Base-by-base conservation (phyloP, 2,888 invertebrate species). In the Agonopterix alstromeriana region DNA sequence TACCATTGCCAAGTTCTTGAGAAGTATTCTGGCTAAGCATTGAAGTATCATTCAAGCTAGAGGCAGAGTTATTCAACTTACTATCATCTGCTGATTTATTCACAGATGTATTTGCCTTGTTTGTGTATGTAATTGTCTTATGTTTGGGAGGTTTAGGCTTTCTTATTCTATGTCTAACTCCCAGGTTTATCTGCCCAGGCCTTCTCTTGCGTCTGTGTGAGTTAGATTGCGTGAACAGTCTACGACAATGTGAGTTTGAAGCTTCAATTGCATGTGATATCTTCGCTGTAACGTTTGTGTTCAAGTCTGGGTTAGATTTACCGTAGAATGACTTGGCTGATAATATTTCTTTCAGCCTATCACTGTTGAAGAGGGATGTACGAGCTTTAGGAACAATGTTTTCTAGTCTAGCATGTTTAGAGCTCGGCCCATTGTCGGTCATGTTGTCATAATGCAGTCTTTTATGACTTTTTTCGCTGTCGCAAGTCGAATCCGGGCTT, bases 101-200 rank as follows among this genome's bases (percentile, higher is more conserved):
- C 7, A 27, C 27, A 2, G 63, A 53, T n/a, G 53, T 53, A 35
- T 57, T 66, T 2, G 10, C 54, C 51, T 49, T 65, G 66, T 7
- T 58, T 48, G 27, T 48, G 56, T 0, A 65, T 45, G 5, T 61
- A 27, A 5, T 27, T 7, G 2, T 56, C 46, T 77, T 80, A 40
- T 57, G 65, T 53, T 80, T 84, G 36, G 85, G 83, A 0, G 80
- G 67, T 71, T 91, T 93, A 0, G 92, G 92, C 65, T 90, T 92
- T 45, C 87, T 84, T 47, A 93, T 92, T 52, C 87, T 91, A 62
- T 93, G 93, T 50, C 82, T 74, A 0, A 93, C 93, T 0, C 93
- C 93, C 51, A 89, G 79, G 64, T 93, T 93, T n/a, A 93, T 92
- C 66, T 91, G 90, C 0, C 92, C 92, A 8, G 85, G 86, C 46